phyloP scores from a whole-genome alignment of 2,888 invertebrate species.

The Drosophila kuntzei region DNA sequence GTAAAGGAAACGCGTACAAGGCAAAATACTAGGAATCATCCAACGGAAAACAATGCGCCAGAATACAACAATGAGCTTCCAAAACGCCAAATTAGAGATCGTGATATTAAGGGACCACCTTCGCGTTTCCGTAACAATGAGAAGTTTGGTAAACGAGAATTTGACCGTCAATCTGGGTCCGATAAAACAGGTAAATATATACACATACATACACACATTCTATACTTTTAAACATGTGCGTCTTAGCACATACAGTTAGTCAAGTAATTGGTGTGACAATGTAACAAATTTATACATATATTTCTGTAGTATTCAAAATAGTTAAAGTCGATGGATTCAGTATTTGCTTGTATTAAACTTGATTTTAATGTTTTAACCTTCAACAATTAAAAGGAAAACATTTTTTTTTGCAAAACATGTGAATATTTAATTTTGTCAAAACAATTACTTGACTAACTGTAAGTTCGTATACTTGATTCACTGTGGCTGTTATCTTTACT shows the following conservation, averaged over 20 bases:
- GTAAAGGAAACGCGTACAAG: conserved; percentile 88
- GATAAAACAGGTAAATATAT: conserved; percentile 92
- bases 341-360: no score
- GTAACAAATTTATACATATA: neutral
- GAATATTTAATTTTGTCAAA: neutral
- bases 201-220: neutral
- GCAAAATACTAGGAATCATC: conserved; percentile 82
- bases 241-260: neutral
- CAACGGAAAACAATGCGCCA: conserved; percentile 63
- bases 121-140: conserved; percentile 82
- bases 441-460: neutral
- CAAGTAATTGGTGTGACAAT: neutral
- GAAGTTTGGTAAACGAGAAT: conserved; percentile 94
- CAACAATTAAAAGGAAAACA: neutral
- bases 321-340: neutral
- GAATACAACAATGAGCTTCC: conserved; percentile 85
- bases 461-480: neutral
- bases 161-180: conserved; percentile 97
- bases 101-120: conserved; percentile 84
- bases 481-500: neutral
- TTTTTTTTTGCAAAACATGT: neutral
- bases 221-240: neutral
- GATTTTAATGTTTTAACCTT: no score
- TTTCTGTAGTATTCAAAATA: conserved; percentile 7
- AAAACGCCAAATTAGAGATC: conserved; percentile 84